Percentiles rank a stretch among this genome's conserved stretches.
Evolutionary conservation across 2,797 vertebrate genomes (phyloP).

Genomic region (Phataginus tricuspis): DNA sequence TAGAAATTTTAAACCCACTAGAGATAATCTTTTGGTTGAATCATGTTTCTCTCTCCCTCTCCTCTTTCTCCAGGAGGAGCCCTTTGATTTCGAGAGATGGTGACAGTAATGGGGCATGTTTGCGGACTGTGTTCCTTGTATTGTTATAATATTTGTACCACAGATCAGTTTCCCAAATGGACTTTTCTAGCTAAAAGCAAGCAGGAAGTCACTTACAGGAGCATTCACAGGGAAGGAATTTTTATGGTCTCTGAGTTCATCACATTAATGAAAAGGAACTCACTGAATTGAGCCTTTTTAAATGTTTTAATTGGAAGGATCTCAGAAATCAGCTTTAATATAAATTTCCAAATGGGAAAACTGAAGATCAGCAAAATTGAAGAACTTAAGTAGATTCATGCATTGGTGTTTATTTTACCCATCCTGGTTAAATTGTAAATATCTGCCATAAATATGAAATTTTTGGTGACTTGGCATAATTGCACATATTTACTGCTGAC

Average conservation of each 20-base stretch:
- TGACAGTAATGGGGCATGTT: too few species aligned
- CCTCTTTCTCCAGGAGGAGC: background rate
- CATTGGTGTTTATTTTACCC: constrained; percentile 20
- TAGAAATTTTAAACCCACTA: background rate
- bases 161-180: background rate
- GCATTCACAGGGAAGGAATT: background rate
- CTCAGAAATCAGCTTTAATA: constrained; percentile 4
- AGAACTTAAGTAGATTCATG: constrained; percentile 41
- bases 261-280: background rate
- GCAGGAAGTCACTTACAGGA: background rate
- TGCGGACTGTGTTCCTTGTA: background rate
- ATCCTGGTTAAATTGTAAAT: constrained; percentile 11
- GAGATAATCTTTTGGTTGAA: background rate
- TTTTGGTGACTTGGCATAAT: background rate
- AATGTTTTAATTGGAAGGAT: constrained; percentile 13
- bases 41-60: background rate
- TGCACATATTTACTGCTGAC: constrained; percentile 13
- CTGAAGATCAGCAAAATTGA: constrained; percentile 25
- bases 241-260: background rate
- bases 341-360: constrained; percentile 46
- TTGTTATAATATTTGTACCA: background rate
- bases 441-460: background rate
- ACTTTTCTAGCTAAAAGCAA: background rate
- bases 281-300: background rate
- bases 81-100: background rate